Evolutionary conservation across 2,888 invertebrate species (phyloP).

Genomic region (Dasypogon diadema): DNA sequence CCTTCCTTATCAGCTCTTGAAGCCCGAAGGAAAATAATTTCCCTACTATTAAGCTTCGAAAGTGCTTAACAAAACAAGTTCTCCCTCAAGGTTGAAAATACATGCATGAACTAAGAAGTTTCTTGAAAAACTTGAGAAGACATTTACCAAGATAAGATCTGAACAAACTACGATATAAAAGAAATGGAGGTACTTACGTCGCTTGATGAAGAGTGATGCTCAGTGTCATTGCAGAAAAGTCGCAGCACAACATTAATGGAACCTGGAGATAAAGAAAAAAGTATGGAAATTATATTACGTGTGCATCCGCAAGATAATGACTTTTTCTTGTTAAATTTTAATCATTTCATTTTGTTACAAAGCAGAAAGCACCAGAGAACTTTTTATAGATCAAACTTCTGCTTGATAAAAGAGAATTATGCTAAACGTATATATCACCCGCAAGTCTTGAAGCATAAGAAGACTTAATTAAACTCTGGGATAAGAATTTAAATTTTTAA

Average conservation of each 20-base stretch:
- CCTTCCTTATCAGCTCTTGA: constrained; percentile 1
- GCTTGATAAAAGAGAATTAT: no score
- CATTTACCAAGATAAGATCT: constrained; percentile 4
- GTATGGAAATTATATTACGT: constrained; percentile 4
- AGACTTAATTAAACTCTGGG: no score
- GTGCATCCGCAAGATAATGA: no score
- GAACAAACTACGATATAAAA: background rate
- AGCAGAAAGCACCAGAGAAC: no score
- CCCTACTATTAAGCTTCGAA: background rate
- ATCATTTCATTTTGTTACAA: no score
- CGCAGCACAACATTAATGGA: constrained; percentile 64
- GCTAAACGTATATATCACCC: no score
- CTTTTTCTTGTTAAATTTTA: no score
- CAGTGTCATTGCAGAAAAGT: constrained; percentile 62
- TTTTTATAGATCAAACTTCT: no score
- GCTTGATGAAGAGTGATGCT: constrained; percentile 59
- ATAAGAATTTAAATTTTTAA: no score
- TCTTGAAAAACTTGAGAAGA: constrained; percentile 11
- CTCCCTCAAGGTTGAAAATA: background rate
- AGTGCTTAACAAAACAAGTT: constrained; percentile 7
- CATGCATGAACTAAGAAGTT: constrained; percentile 1
- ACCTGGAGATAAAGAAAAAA: constrained; percentile 58
- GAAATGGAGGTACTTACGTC: constrained; percentile 61
- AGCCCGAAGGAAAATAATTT: background rate
- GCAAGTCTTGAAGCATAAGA: no score